Evolutionary conservation across 2,888 invertebrate species (phyloP).

Genomic region (Horisme vitalbata): DNA sequence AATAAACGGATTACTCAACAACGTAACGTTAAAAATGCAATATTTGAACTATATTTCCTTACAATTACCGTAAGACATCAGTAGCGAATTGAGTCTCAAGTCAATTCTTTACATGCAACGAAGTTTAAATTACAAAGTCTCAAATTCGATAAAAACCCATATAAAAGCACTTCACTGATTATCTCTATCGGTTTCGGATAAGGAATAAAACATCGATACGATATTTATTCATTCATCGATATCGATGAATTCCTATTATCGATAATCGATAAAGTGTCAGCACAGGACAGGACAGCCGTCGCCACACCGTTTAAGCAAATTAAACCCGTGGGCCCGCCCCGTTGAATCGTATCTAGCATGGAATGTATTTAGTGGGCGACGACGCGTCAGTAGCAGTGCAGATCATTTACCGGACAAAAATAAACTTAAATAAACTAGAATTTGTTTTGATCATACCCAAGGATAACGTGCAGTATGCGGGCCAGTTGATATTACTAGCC

Average conservation of each 20-base stretch:
- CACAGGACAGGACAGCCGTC: constrained; percentile 28
- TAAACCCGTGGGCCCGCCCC: constrained; percentile 27
- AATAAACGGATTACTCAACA: too few relatives aligned
- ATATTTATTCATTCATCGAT: constrained; percentile 15
- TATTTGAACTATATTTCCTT: constrained; percentile 19
- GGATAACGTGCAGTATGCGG: too few relatives aligned
- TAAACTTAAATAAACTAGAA: too few relatives aligned
- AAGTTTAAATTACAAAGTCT: constrained; percentile 20
- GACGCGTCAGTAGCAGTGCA: constrained; percentile 7
- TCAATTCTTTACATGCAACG: constrained; percentile 6
- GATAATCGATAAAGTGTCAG: constrained; percentile 22
- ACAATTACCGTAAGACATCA: constrained; percentile 9
- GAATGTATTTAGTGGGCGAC: constrained; percentile 35
- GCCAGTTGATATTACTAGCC: neutral
- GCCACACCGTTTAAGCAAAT: constrained; percentile 31
- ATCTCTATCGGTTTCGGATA: constrained; percentile 19
- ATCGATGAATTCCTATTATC: constrained; percentile 17
- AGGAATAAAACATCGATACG: constrained; percentile 7
- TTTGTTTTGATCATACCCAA: too few relatives aligned
- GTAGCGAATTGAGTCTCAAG: constrained; percentile 1
- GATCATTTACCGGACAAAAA: constrained; percentile 17
- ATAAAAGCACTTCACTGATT: constrained; percentile 37
- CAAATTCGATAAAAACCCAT: constrained; percentile 35
- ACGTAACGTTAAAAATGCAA: constrained; percentile 17
- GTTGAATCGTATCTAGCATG: constrained; percentile 27